These are phyloP conservation scores for Dendropsophus ebraccatus DNA, from an alignment of 2,113 vertebrate species.

Conservation along the genomic window DNA sequence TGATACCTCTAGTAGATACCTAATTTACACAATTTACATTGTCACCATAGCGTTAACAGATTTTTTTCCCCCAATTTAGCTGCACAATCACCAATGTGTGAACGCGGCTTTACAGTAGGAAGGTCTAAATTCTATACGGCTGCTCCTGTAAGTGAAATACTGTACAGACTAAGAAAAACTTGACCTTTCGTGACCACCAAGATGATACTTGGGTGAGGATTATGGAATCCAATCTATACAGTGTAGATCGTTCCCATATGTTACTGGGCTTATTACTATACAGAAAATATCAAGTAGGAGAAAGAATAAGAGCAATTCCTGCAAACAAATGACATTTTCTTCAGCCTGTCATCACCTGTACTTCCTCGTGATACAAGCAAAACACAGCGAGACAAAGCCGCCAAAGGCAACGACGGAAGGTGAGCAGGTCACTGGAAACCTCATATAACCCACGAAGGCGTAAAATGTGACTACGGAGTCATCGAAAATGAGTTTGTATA, in stretches of 20 bases:
- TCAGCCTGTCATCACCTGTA: background rate
- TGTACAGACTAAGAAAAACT: background rate
- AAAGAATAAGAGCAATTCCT: background rate
- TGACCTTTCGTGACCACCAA: no score
- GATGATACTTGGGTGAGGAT: background rate
- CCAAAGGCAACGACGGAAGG: background rate
- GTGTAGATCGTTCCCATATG: background rate
- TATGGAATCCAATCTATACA: background rate
- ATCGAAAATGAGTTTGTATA: background rate
- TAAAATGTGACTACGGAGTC: background rate
- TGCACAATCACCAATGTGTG: no score
- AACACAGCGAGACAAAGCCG: background rate
- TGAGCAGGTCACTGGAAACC: background rate
- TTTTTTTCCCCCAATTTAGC: no score
- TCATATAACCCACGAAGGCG: constrained; percentile 19
- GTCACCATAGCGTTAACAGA: no score
- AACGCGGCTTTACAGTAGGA: no score
- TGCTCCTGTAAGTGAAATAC: no score
- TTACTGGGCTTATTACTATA: background rate
- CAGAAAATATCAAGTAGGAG: background rate
- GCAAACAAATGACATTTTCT: constrained; percentile 1
- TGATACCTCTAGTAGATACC: no score
- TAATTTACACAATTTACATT: no score
- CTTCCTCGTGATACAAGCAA: background rate
- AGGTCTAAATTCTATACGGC: no score